Base-by-base conservation (phyloP, 2,888 invertebrate genomes). In the Theristus sp. region DNA sequence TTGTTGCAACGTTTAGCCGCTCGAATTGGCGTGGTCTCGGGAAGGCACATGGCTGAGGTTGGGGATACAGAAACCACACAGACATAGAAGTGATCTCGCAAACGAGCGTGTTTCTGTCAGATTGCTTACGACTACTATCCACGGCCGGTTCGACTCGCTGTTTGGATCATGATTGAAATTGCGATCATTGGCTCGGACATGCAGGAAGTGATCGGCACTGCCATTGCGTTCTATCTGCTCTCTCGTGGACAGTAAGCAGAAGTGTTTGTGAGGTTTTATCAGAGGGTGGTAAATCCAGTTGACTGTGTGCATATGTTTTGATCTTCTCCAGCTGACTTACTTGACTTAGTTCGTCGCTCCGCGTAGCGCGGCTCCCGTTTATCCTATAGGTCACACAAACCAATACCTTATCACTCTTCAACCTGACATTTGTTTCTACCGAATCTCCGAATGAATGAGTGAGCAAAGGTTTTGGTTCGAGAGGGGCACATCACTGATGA, bases 81-180 rank as follows among this genome's bases (percentile, higher is more conserved):
- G 20, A 10, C 10, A 38, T 38, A 38, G 10, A 13, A 10, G 20
- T 20, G 10, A 10, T 13, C 38, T 38, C 38, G 20, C 38, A 13
- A 38, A 38, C 38, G 10, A 10, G 20, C 38, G 20, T 20, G 20
- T 10, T 38, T 25, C 49, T 59, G 17, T 13, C 22, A 60, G 22
- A 29, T 60, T n/a, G 87, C 75, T 81, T 84, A 75, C 76, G 83
- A 68, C 82, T 68, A 85, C 71, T 89, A 89, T 72, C 84, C 83
- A 66, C 81, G 77, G 67, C 65, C 84, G 27, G 87, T 89, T 0
- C 79, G 89, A 59, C 70, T 86, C 56, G 76, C 87, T 63, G 77
- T 89, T 52, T 89, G 89, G 89, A 80, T 89, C 60, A 89, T 89
- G 89, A 83, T 87, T 62, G 89, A 89, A 77, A 84, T 89, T 64